Percentiles rank a stretch among this genome's conserved stretches.
phyloP scores from a whole-genome alignment of 2,113 vertebrate genomes.

The Nanorana parkeri region DNA sequence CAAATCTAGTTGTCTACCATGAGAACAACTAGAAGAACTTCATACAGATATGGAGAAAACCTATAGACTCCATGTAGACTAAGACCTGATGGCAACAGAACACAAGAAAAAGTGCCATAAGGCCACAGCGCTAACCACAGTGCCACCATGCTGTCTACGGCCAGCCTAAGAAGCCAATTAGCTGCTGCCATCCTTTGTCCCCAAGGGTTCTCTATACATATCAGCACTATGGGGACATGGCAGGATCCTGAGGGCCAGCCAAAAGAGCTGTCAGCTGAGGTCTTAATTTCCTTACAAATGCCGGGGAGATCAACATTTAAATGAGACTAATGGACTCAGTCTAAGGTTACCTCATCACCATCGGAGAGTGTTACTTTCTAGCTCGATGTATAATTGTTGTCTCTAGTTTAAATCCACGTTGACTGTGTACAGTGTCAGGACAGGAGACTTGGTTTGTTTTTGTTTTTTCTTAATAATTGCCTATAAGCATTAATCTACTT shows the following conservation, averaged over 20 bases:
- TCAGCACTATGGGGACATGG: background rate
- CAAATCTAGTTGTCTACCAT: too few species aligned
- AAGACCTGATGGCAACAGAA: too few species aligned
- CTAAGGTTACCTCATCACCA: conserved; percentile 46
- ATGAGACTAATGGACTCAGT: conserved; percentile 39
- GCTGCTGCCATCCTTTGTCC: too few species aligned
- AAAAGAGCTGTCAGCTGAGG: conserved; percentile 27
- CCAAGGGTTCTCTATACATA: too few species aligned
- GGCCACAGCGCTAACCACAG: too few species aligned
- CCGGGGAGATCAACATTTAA: conserved; percentile 15
- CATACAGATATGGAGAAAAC: too few species aligned
- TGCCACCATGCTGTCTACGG: too few species aligned
- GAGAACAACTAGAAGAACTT: too few species aligned
- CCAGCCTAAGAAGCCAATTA: too few species aligned
- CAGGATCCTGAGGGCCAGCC: conserved; percentile 5
- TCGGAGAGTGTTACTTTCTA: conserved; percentile 16
- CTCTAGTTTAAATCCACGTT: conserved; percentile 29
- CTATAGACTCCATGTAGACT: too few species aligned
- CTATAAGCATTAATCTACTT: background rate
- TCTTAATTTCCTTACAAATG: conserved; percentile 16
- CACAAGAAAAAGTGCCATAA: too few species aligned
- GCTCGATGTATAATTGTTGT: conserved; percentile 54
- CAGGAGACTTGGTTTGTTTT: too few species aligned
- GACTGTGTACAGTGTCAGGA: conserved; percentile 49
- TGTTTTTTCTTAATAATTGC: conserved; percentile 51